A percentile compares a stretch with the other conserved stretches of the same genome.
Conservation (phyloP, 2,888 invertebrate genomes). For the Drosophila hamatofila region DNA sequence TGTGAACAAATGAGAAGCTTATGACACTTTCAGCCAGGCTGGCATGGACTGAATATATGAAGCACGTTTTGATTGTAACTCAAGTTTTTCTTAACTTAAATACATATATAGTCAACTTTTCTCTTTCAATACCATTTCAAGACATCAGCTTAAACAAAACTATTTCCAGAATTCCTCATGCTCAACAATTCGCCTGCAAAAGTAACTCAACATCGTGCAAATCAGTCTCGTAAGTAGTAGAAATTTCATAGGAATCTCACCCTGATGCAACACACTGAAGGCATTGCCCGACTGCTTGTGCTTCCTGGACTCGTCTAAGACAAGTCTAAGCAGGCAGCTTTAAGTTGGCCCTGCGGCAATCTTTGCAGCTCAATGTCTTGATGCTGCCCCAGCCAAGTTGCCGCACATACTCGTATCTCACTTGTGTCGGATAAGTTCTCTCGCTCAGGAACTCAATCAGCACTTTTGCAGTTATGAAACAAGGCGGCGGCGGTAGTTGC, state of each 20-base stretch:
- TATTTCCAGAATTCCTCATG: too few species aligned
- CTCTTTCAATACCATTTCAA: neutral
- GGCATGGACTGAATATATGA: too few species aligned
- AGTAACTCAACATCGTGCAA: neutral
- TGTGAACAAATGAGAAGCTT: neutral
- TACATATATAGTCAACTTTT: too few species aligned
- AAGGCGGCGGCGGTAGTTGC: slow-evolving; percentile 26
- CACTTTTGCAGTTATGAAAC: slow-evolving; percentile 59
- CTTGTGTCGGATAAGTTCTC: slow-evolving; percentile 47
- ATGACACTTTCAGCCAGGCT: neutral
- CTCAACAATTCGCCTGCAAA: too few species aligned
- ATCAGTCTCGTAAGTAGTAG: neutral
- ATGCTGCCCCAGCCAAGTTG: slow-evolving; percentile 24
- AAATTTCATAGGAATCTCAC: neutral
- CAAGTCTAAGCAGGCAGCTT: slow-evolving; percentile 16
- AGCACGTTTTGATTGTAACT: neutral
- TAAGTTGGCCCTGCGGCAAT: slow-evolving; percentile 13
- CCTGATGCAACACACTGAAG: neutral
- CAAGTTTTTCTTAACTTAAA: neutral
- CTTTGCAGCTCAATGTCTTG: slow-evolving; percentile 45
- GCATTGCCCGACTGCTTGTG: neutral
- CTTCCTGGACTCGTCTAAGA: slow-evolving; percentile 4
- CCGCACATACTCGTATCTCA: slow-evolving; percentile 4
- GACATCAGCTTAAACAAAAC: neutral
- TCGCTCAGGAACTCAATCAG: slow-evolving; percentile 61